phyloP scores from a whole-genome alignment of 1,140 invertebrate species.

The Drosophila repletoides region DNA sequence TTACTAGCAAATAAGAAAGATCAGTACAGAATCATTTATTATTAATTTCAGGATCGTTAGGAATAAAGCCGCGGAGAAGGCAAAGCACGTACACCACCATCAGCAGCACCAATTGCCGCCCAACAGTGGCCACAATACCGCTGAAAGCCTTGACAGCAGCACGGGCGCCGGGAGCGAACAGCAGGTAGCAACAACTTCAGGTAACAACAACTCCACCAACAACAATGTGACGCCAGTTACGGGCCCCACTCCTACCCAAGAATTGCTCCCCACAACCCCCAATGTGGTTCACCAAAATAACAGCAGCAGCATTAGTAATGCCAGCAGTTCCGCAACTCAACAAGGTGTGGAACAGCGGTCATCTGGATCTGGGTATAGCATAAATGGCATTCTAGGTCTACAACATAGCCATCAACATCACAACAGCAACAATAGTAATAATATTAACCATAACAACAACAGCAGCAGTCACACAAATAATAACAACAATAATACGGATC shows the following conservation, averaged over 20 bases:
- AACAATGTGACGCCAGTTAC: constrained; percentile 22
- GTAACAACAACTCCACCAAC: constrained; percentile 32
- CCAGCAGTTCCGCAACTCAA: constrained; percentile 29
- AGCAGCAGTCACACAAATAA: constrained; percentile 82
- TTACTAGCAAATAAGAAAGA: no score
- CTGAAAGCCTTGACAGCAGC: constrained; percentile 78
- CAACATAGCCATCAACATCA: constrained; percentile 84
- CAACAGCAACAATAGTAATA: constrained; percentile 84
- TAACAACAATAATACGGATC: constrained; percentile 42
- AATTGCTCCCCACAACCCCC: constrained; percentile 60
- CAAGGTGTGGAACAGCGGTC: constrained; percentile 83
- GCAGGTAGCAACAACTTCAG: constrained; percentile 26
- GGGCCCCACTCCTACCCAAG: constrained; percentile 85
- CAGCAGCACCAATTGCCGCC: constrained; percentile 82
- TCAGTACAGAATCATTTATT: no score
- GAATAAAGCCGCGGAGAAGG: constrained; percentile 97
- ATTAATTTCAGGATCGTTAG: constrained; percentile 91
- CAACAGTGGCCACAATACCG: constrained; percentile 72
- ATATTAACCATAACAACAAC: constrained; percentile 83
- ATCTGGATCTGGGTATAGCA: constrained; percentile 90
- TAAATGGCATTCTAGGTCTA: constrained; percentile 97
- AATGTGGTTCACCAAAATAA: constrained; percentile 79
- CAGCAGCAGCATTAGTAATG: constrained; percentile 67
- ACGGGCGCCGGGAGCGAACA: constrained; percentile 52
- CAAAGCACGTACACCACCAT: constrained; percentile 93